phyloP scores from a whole-genome alignment of 2,113 vertebrate genomes.

The Coreoperca whiteheadi region DNA sequence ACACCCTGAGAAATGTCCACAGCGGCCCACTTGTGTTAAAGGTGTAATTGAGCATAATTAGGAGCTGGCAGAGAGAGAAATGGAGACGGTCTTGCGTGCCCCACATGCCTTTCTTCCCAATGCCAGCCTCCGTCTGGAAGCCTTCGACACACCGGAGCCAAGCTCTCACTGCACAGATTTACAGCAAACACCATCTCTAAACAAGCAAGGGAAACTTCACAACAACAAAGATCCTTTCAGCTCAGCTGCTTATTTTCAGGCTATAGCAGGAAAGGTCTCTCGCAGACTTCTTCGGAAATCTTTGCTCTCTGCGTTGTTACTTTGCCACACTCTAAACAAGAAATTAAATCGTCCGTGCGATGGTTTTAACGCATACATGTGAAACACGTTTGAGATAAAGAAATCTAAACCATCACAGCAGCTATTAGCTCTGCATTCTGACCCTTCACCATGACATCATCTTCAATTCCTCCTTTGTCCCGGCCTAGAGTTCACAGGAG shows the following conservation, averaged over 20 bases:
- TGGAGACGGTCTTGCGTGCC: slow-evolving; percentile 61
- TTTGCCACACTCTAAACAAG: slow-evolving; percentile 21
- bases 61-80: slow-evolving; percentile 78
- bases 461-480: slow-evolving; percentile 63
- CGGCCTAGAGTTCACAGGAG: slow-evolving; percentile 19
- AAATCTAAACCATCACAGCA: slow-evolving; percentile 18
- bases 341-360: slow-evolving; percentile 15
- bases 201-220: slow-evolving; percentile 58
- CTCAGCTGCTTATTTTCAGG: slow-evolving; percentile 31
- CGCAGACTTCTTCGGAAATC: slow-evolving; percentile 2
- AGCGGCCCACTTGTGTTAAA: slow-evolving; percentile 84
- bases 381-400: slow-evolving; percentile 36
- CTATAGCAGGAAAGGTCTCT: slow-evolving; percentile 14
- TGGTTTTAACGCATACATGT: slow-evolving; percentile 23
- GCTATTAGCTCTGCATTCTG: slow-evolving; percentile 34
- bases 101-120: slow-evolving; percentile 67
- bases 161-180: slow-evolving; percentile 64
- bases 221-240: slow-evolving; percentile 74
- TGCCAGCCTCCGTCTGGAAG: slow-evolving; percentile 63
- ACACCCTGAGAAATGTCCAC: slow-evolving; percentile 82
- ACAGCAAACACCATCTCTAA: slow-evolving; percentile 70
- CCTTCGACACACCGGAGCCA: slow-evolving; percentile 68
- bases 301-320: slow-evolving; percentile 6
- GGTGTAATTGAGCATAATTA: slow-evolving; percentile 86
- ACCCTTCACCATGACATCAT: slow-evolving; percentile 46